Conservation (phyloP, 1,140 invertebrate genomes). For the Drosophila mayri region DNA sequence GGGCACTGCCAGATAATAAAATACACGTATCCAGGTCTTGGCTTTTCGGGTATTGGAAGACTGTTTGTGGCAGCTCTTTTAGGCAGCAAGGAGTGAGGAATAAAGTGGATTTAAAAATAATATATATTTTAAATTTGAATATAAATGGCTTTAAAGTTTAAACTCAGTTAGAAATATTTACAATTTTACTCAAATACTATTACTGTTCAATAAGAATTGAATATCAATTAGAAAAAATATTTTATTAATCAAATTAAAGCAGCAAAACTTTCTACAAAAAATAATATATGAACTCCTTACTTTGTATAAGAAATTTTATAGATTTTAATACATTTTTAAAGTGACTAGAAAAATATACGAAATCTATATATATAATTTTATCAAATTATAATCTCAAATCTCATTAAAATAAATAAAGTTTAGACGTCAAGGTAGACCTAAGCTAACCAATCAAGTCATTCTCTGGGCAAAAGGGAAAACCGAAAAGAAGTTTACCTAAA, state of each 20-base stretch:
- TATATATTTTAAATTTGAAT: not conserved
- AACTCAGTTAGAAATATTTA: too few relatives aligned
- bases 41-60: conserved; percentile 28
- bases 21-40: conserved; percentile 61
- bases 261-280: not conserved
- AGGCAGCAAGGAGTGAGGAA: not conserved
- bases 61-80: conserved; percentile 24
- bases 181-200: too few relatives aligned
- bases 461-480: not conserved
- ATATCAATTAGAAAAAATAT: not conserved
- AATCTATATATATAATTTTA: not conserved
- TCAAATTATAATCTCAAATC: too few relatives aligned
- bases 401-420: not conserved
- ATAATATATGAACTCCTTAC: fast-evolving
- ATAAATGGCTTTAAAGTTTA: too few relatives aligned
- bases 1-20: conserved; percentile 63
- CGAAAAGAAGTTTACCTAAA: not conserved
- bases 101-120: not conserved
- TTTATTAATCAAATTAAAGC: not conserved
- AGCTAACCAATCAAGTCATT: not conserved
- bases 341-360: not conserved
- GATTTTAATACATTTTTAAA: too few relatives aligned
- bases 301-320: not conserved
- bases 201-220: not conserved
- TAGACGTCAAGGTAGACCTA: not conserved